phyloP scores from a whole-genome alignment of 2,797 vertebrate species.

The Hippoglossus hippoglossus region DNA sequence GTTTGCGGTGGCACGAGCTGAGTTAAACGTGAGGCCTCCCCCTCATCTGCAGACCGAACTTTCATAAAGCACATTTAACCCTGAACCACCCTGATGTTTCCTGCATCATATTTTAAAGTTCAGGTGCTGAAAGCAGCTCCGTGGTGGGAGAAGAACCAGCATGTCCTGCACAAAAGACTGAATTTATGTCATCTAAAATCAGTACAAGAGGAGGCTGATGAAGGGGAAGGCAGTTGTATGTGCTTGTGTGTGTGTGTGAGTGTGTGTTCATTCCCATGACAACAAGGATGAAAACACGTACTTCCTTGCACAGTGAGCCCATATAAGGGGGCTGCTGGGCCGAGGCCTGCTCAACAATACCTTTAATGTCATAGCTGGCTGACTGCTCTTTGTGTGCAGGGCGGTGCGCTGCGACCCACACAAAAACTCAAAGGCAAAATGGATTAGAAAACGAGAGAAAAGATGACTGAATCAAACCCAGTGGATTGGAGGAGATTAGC shows the following conservation, averaged over 20 bases:
- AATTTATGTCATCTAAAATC: slow-evolving; percentile 74
- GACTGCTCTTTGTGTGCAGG: slow-evolving; percentile 77
- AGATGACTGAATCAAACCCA: slow-evolving; percentile 86
- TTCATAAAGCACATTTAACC: slow-evolving; percentile 63
- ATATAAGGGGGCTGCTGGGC: slow-evolving; percentile 71
- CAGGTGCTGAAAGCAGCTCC: slow-evolving; percentile 74
- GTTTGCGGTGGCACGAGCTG: slow-evolving; percentile 64
- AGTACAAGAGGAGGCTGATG: slow-evolving; percentile 52
- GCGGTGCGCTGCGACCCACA: slow-evolving; percentile 74
- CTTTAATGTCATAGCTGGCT: slow-evolving; percentile 87
- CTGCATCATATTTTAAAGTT: slow-evolving; percentile 76
- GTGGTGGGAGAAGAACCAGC: slow-evolving; percentile 54
- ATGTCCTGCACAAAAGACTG: slow-evolving; percentile 61
- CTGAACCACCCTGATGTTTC: slow-evolving; percentile 43
- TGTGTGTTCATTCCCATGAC: slow-evolving; percentile 80
- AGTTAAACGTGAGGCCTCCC: slow-evolving; percentile 72
- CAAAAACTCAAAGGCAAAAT: slow-evolving; percentile 86
- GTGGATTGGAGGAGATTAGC: slow-evolving; percentile 84
- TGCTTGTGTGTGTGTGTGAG: slow-evolving; percentile 34
- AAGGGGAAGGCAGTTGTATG: slow-evolving; percentile 42
- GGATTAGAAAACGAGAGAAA: slow-evolving; percentile 86
- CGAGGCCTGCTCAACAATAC: slow-evolving; percentile 77
- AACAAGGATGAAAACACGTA: slow-evolving; percentile 80
- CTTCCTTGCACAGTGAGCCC: slow-evolving; percentile 69
- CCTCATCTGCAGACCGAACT: slow-evolving; percentile 60